Conservation (phyloP, 2,888 invertebrate species). For the Parascotia fuliginaria region DNA sequence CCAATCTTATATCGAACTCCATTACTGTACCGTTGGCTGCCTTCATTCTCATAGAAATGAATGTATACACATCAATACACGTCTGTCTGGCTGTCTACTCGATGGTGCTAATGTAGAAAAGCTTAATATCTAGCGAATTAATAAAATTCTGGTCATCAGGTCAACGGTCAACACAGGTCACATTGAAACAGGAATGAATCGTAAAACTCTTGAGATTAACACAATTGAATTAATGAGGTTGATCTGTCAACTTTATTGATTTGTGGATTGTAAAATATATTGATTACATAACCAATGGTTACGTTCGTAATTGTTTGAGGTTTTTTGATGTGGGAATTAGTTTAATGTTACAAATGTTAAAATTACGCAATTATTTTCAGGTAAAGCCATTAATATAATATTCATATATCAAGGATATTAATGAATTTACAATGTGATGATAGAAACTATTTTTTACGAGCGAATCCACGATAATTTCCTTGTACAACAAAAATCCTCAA, state of each 20-base stretch:
- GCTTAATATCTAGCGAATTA: background rate
- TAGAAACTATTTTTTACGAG: too few relatives aligned
- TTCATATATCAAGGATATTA: too few relatives aligned
- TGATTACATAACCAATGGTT: background rate
- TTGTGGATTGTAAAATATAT: background rate
- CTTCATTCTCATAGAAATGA: conserved; percentile 30
- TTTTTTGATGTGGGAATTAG: background rate
- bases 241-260: background rate
- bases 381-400: too few relatives aligned
- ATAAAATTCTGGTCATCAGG: background rate
- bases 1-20: conserved; percentile 33
- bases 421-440: too few relatives aligned
- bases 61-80: conserved; percentile 21
- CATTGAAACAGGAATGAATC: background rate
- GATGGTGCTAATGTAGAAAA: background rate
- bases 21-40: conserved; percentile 31
- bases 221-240: background rate
- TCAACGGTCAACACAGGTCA: conserved; percentile 5
- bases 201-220: conserved; percentile 2
- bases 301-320: background rate
- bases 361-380: too few relatives aligned
- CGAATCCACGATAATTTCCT: conserved; percentile 15
- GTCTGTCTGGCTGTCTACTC: conserved; percentile 11
- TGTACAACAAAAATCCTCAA: conserved; percentile 43
- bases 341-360: background rate